phyloP scores from a whole-genome alignment of 2,888 invertebrate species.

The Agriopis aurantiaria region DNA sequence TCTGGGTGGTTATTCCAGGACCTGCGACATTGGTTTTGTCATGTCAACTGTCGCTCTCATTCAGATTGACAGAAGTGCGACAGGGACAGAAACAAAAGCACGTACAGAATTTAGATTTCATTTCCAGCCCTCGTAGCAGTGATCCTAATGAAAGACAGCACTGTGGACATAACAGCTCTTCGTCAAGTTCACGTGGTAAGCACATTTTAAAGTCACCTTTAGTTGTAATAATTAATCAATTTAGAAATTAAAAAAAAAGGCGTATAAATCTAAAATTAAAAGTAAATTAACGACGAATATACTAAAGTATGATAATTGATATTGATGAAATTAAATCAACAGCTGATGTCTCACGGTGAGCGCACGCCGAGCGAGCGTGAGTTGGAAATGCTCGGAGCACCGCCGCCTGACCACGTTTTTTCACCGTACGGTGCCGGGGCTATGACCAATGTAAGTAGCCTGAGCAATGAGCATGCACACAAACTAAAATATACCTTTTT shows the following conservation, averaged over 20 bases:
- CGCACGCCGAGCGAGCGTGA: slow-evolving; percentile 88
- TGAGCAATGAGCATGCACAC: background rate
- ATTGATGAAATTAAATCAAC: slow-evolving; percentile 33
- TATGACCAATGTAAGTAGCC: slow-evolving; percentile 87
- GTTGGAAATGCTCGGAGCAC: slow-evolving; percentile 86
- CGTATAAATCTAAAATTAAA: background rate
- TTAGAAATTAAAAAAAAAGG: background rate
- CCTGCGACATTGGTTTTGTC: too few relatives aligned
- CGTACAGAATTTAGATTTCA: too few relatives aligned
- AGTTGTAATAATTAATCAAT: background rate
- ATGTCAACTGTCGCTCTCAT: too few relatives aligned
- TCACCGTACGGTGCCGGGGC: slow-evolving; percentile 89
- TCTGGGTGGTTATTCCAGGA: too few relatives aligned
- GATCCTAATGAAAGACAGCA: slow-evolving; percentile 79
- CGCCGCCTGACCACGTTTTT: slow-evolving; percentile 86
- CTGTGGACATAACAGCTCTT: slow-evolving; percentile 76
- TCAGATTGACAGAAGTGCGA: too few relatives aligned
- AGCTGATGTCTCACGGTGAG: slow-evolving; percentile 91
- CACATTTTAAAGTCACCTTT: background rate
- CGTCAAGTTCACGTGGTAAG: slow-evolving; percentile 84
- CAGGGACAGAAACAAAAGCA: too few relatives aligned
- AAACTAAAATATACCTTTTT: background rate
- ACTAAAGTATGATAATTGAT: background rate
- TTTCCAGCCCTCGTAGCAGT: slow-evolving; percentile 82
- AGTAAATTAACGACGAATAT: background rate